phyloP scores from a whole-genome alignment of 2,797 vertebrate species.

The Hemibagrus guttatus region DNA sequence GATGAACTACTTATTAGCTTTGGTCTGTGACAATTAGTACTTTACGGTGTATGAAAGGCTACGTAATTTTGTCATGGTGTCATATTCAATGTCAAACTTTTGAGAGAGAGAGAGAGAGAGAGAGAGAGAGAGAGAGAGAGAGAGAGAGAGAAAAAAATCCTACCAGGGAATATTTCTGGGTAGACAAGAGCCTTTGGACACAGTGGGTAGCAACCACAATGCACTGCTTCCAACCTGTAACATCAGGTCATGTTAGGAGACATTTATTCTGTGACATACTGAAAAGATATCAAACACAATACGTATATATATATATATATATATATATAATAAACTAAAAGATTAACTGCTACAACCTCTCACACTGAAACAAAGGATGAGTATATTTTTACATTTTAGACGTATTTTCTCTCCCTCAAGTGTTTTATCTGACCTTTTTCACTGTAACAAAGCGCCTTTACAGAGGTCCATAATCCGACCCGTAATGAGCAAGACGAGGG shows the following conservation, averaged over 20 bases:
- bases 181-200: constrained; percentile 93
- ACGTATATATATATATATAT: too few relatives aligned
- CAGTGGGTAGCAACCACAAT: constrained; percentile 93
- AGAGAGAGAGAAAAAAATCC: constrained; percentile 20
- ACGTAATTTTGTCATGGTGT: not conserved
- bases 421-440: not conserved
- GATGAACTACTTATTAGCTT: constrained; percentile 51
- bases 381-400: not conserved
- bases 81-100: constrained; percentile 12
- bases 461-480: not conserved
- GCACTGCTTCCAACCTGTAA: constrained; percentile 90
- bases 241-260: not conserved
- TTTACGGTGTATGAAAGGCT: not conserved
- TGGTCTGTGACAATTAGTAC: constrained; percentile 28
- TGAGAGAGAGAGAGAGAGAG: not conserved
- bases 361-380: not conserved
- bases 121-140: not conserved
- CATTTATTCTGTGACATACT: not conserved
- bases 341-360: not conserved
- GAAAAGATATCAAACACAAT: too few relatives aligned
- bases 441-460: not conserved
- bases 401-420: not conserved
- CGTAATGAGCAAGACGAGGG: not conserved
- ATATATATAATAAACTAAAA: not conserved
- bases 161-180: constrained; percentile 97